Conservation (phyloP, 1,140 invertebrate genomes). For the Scaptomyza montana region DNA sequence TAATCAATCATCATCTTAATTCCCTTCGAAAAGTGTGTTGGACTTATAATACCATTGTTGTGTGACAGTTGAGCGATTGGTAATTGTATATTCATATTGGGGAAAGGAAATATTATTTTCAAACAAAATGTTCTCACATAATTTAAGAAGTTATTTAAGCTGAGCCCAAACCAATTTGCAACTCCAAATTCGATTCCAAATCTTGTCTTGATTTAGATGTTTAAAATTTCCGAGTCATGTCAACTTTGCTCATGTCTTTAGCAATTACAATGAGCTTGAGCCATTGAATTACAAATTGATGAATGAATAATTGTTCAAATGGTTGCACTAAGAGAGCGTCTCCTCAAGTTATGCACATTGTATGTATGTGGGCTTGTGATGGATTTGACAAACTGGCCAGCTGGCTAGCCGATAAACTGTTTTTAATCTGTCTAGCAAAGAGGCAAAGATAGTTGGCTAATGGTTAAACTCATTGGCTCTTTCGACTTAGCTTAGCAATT, state of each 20-base stretch:
- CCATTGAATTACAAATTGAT: slow-evolving; percentile 44
- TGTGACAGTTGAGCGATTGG: slow-evolving; percentile 3
- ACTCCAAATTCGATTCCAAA: too few relatives aligned
- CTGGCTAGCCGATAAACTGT: background rate
- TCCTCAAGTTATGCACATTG: too few relatives aligned
- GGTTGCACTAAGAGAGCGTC: background rate
- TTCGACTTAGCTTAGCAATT: background rate
- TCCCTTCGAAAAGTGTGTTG: slow-evolving; percentile 6
- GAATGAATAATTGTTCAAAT: background rate
- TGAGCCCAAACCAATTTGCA: too few relatives aligned
- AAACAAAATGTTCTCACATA: too few relatives aligned
- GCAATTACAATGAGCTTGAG: slow-evolving; percentile 36
- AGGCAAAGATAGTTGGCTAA: slow-evolving; percentile 3
- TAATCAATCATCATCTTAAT: slow-evolving; percentile 10
- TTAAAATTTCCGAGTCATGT: background rate
- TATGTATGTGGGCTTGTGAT: background rate
- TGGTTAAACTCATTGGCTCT: slow-evolving; percentile 17
- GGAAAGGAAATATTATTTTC: too few relatives aligned
- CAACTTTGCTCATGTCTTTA: slow-evolving; percentile 14
- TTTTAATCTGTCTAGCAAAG: too few relatives aligned
- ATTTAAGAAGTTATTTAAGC: too few relatives aligned
- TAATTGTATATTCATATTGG: background rate
- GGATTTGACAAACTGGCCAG: slow-evolving; percentile 5
- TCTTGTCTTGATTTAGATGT: too few relatives aligned
- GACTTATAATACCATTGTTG: slow-evolving; percentile 1